These are phyloP conservation scores for Sinohyriopsis cumingii DNA, from an alignment of 2,888 invertebrate genomes.

Conservation along the genomic window DNA sequence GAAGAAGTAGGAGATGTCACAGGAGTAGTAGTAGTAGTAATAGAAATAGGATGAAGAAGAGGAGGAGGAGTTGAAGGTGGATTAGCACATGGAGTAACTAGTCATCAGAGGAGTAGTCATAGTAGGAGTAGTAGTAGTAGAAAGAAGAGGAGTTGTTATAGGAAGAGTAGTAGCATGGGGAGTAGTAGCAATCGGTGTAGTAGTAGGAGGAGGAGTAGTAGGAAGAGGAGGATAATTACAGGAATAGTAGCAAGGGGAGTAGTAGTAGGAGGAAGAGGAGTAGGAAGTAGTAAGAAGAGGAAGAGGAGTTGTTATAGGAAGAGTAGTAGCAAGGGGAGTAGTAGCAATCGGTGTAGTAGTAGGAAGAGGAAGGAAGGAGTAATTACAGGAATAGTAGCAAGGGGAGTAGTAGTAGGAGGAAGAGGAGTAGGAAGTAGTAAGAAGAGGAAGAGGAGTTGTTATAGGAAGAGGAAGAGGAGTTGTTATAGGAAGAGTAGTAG, in stretches of 20 bases:
- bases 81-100: not conserved
- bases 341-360: not conserved
- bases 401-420: not conserved
- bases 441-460: not conserved
- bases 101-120: not conserved
- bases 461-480: not conserved
- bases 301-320: not conserved
- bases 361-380: not conserved
- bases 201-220: conserved; percentile 1
- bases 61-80: not conserved
- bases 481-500: not conserved
- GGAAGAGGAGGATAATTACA: not conserved
- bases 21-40: conserved; percentile 2
- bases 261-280: not conserved
- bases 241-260: conserved; percentile 1
- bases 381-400: not conserved
- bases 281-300: not conserved
- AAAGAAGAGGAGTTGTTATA: not conserved
- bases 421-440: not conserved
- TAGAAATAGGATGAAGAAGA: not conserved
- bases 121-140: conserved; percentile 1
- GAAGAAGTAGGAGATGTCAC: too few species aligned
- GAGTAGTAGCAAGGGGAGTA: not conserved
- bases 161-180: not conserved
- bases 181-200: not conserved